Conservation (phyloP, 2,888 invertebrate genomes). For the Venustoraphidia nigricollis region DNA sequence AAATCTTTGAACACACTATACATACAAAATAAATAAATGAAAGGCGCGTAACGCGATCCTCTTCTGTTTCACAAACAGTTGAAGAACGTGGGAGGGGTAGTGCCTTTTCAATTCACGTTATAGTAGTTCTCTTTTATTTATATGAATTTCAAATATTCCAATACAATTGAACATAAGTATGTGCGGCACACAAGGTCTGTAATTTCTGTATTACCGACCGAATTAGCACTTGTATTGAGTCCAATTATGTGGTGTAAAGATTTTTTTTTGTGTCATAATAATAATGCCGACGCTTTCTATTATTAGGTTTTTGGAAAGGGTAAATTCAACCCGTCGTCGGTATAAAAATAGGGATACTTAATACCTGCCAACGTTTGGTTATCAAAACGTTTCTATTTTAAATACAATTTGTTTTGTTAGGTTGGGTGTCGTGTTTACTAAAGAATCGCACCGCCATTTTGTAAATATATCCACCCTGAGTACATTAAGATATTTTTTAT, state of each 20-base stretch:
- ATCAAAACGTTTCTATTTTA: too few species aligned
- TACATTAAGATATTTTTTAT: too few species aligned
- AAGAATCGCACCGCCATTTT: too few species aligned
- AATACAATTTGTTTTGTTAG: too few species aligned
- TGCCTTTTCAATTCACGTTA: not conserved
- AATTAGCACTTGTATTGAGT: conserved; percentile 6
- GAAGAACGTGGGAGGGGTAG: conserved; percentile 2
- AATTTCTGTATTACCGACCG: conserved; percentile 5
- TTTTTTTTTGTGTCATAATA: not conserved
- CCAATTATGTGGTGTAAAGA: conserved; percentile 6
- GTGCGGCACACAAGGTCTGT: not conserved
- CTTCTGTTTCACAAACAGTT: conserved; percentile 4
- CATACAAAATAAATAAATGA: not conserved
- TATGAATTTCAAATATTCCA: conserved; percentile 1
- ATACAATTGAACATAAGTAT: not conserved
- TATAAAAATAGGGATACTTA: too few species aligned
- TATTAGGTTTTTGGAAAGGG: not conserved
- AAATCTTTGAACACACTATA: not conserved
- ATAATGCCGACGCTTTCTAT: too few species aligned
- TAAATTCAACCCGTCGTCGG: too few species aligned
- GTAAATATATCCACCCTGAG: too few species aligned
- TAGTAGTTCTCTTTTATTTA: not conserved
- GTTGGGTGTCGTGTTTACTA: conserved; percentile 1
- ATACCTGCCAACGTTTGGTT: too few species aligned
- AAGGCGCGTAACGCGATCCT: conserved; percentile 4